These are phyloP conservation scores for Saguinus imperator DNA, from an alignment of 2,113 vertebrate genomes.

Conservation along the genomic window DNA sequence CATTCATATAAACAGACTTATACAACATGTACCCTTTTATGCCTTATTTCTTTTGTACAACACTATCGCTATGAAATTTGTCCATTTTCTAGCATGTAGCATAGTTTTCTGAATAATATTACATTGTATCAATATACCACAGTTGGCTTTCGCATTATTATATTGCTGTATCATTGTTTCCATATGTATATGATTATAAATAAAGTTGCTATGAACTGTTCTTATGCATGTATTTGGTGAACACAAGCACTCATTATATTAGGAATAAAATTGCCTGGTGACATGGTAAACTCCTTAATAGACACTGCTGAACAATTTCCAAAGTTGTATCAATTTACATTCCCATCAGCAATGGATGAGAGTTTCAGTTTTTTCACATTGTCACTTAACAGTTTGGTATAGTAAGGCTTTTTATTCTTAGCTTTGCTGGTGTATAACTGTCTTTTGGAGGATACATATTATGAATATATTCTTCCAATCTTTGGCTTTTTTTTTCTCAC, in stretches of 20 bases:
- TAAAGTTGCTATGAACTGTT: neutral
- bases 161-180: neutral
- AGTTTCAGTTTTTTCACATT: neutral
- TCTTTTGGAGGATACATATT: neutral
- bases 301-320: neutral
- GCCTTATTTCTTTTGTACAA: neutral
- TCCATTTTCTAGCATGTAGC: neutral
- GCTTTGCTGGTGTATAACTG: neutral
- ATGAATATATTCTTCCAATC: neutral
- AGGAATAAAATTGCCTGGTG: neutral
- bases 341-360: neutral
- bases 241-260: neutral
- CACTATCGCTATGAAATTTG: neutral
- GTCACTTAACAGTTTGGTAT: neutral
- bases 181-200: neutral
- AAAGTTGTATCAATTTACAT: neutral
- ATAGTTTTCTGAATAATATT: neutral
- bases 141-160: neutral
- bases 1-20: neutral
- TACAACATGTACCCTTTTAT: neutral
- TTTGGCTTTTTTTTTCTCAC: neutral
- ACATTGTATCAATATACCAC: neutral
- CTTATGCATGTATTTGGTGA: conserved; percentile 1
- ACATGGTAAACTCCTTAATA: neutral
- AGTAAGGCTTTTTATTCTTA: neutral